These are phyloP conservation scores for Herpailurus yagouaroundi DNA, from an alignment of 2,113 vertebrate species.

Conservation along the genomic window DNA sequence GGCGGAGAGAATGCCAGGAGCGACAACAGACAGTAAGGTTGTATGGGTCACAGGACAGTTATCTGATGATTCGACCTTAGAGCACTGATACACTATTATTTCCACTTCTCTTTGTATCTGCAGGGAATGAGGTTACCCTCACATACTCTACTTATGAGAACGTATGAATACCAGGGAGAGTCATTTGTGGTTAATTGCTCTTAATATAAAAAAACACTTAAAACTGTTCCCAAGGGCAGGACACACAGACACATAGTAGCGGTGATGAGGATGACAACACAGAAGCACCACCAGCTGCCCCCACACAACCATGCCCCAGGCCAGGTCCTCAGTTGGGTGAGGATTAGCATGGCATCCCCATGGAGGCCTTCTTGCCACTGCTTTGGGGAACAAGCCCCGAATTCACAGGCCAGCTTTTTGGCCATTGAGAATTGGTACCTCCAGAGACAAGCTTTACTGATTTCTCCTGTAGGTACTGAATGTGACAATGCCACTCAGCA, in stretches of 20 bases:
- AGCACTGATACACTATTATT: accelerated
- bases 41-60: not conserved
- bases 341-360: not conserved
- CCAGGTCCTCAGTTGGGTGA: not conserved
- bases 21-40: accelerated
- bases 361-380: not conserved
- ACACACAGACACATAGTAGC: not conserved
- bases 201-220: not conserved
- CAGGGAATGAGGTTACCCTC: not conserved
- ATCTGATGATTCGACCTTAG: not conserved
- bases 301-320: not conserved
- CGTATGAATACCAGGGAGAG: not conserved
- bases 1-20: accelerated
- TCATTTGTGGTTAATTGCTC: not conserved
- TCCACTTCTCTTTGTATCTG: not conserved
- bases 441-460: not conserved
- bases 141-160: not conserved
- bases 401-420: not conserved
- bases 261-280: not conserved
- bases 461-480: not conserved
- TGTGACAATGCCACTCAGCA: not conserved
- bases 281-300: not conserved
- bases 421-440: not conserved
- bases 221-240: not conserved
- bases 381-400: not conserved